Base-by-base conservation (phyloP, 2,113 vertebrate species). In the Tretioscincus oriximinensis region DNA sequence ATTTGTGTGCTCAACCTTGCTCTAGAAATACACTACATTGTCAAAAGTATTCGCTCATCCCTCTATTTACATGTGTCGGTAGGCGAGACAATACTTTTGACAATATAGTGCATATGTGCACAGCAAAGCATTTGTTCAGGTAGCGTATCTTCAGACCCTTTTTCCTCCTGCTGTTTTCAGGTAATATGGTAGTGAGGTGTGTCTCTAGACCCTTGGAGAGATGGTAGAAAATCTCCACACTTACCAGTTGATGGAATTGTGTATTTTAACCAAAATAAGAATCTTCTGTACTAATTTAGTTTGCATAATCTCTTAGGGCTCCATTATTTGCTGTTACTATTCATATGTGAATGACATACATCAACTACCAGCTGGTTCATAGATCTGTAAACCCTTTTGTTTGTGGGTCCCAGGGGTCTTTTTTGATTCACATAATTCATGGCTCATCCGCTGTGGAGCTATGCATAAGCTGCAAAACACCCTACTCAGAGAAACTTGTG, bases 301-400 rank as follows among this genome's bases (percentile, higher is more conserved):
- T 28, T n/a, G 28, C 20, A 61, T 61, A 16, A 18, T 45, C 65
- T 69, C 66, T 63, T 49, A 14, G 74, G 41, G 26, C 28, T 31
- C 28, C 16, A 63, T 54, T 61, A 45, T 41, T 21, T 12, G 31
- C 51, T 73, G 51, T 31, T 47, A 51, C 60, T 51, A 64, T n/a
- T 69, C 51, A 69, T 81, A 9, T 20, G 54, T 82, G 73, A 82
- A 69, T 63, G 80, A 63, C 51, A 69, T 65, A 69, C 49, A 76
- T 61, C 73, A 82, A 28, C 54, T 68, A 76, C 35, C 66, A 76
- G 73, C 54, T 49, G 73, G 80, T 69, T 78, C 84, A 76, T 7
- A 47, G n/a, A 6, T 58, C 10, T 45, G 24, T 0, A 68, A 76
- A 0, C 35, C 24, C 45, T 1, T 20, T 61, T 2, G 45, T 72